Evolutionary conservation across 2,113 vertebrate species (phyloP).

Genomic region (Cisticola juncidis): DNA sequence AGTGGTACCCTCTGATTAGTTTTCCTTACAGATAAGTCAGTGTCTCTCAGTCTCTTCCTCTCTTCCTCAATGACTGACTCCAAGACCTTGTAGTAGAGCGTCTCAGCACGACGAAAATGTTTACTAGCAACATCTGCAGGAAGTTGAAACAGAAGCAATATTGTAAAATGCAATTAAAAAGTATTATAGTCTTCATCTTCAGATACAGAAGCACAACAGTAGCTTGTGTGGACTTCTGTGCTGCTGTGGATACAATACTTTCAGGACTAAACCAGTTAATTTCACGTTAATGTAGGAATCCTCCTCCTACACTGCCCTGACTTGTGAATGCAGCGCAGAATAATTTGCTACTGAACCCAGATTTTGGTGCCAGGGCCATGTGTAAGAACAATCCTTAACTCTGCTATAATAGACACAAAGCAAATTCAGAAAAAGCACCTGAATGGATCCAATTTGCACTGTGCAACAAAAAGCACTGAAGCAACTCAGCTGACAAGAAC

Average conservation of each 20-base stretch:
- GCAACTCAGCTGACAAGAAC: neutral
- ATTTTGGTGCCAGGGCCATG: neutral
- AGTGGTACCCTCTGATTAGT: neutral
- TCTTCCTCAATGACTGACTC: slow-evolving; percentile 89
- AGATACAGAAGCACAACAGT: neutral
- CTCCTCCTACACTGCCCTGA: neutral
- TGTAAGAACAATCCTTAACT: neutral
- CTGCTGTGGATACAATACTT: neutral
- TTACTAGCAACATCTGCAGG: slow-evolving; percentile 84
- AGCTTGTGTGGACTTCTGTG: neutral
- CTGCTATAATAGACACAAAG: accelerated
- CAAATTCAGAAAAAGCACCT: neutral
- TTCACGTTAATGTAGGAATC: neutral
- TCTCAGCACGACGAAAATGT: slow-evolving; percentile 86
- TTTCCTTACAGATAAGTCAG: slow-evolving; percentile 88
- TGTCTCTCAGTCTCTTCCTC: slow-evolving; percentile 85
- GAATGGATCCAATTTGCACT: neutral
- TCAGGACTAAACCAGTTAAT: neutral
- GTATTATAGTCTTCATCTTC: neutral
- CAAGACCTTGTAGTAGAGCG: slow-evolving; percentile 90
- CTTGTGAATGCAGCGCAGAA: neutral
- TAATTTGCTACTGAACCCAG: neutral
- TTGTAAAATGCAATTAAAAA: neutral
- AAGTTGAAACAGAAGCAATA: neutral
- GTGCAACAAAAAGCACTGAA: neutral